Percentiles rank a stretch among this genome's conserved stretches.
These are phyloP conservation scores for Megamerina dolium DNA, from an alignment of 2,888 invertebrate species.

Conservation along the genomic window DNA sequence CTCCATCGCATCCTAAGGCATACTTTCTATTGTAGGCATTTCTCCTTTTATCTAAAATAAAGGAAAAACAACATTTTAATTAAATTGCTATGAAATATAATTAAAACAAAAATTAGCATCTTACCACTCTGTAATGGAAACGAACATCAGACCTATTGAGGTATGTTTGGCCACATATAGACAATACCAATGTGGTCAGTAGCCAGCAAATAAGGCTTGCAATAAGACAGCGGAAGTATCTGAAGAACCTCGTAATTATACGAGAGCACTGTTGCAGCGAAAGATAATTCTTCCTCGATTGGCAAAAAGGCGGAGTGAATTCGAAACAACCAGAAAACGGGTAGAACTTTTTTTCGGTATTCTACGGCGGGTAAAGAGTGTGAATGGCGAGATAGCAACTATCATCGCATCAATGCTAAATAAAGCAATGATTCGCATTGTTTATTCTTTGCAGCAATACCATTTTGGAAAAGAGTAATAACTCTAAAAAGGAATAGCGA, in stretches of 20 bases:
- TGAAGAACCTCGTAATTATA: not conserved
- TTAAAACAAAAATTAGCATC: too few species aligned
- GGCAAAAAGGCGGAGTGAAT: constrained; percentile 1
- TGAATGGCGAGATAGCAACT: not conserved
- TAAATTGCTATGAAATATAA: too few species aligned
- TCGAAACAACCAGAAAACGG: not conserved
- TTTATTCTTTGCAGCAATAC: constrained; percentile 9
- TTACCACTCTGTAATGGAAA: too few species aligned
- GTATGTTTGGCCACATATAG: not conserved
- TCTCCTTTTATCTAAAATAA: too few species aligned
- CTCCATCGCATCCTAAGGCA: too few species aligned
- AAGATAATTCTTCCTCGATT: not conserved
- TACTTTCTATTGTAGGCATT: too few species aligned
- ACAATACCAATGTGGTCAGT: not conserved
- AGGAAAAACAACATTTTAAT: too few species aligned
- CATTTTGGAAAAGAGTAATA: too few species aligned
- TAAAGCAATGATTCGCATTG: constrained; percentile 8
- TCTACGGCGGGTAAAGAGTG: not conserved
- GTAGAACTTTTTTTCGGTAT: not conserved
- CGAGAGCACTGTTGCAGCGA: not conserved
- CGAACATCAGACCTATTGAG: not conserved
- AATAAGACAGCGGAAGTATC: not conserved
- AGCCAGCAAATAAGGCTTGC: constrained; percentile 8
- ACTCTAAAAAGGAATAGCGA: not conserved
- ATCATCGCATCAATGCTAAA: not conserved